Base-by-base conservation (phyloP, 2,113 vertebrate species). In the Turdus rufiventris region DNA sequence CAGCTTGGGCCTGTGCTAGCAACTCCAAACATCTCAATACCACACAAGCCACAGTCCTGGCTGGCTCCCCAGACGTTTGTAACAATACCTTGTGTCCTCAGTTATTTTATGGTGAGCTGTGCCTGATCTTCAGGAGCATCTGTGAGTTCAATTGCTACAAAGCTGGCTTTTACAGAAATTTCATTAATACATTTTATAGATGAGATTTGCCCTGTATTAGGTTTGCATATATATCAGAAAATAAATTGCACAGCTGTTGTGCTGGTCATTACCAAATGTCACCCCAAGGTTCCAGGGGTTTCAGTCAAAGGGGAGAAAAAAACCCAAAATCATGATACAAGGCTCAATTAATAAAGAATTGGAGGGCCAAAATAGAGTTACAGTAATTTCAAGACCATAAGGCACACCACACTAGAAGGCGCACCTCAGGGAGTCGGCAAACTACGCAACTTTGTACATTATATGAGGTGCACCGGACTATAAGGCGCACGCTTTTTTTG, bases 21-120 rank as follows among this genome's bases (percentile, higher is more conserved):
- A 19, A 12, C 36, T 45, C 31, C 28, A 72, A 48, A 6, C 21
- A 23, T 8, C 47, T 36, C 57, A 70, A 51, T n/a, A 58, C 15
- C 28, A 18, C n/a, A 33, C 2, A 65, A 53, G 9, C 12, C 10
- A 38, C 38, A 31, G 11, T 48, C 34, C 66, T 75, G 56, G 18
- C 33, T 66, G 63, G 31, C 12, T 71, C 53, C 29, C 43, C 33
- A 67, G 4, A 40, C 0, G 0, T n/a, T 45, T 61, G 14, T 34
- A 66, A 14, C 19, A 17, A 18, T 14, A 26, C 9, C 26, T 77
- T 34, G 26, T 54, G 18, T 68, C 58, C 20, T 73, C 60, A 26
- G 42, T 6, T 62, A 34, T 78, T 89, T 67, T 70, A 42, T 18
- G 12, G 20, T 42, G 42, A 77, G 36, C n/a, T 65, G 16, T 53